Evolutionary conservation across 1,140 invertebrate species (phyloP).

Genomic region (Plodia interpunctella): DNA sequence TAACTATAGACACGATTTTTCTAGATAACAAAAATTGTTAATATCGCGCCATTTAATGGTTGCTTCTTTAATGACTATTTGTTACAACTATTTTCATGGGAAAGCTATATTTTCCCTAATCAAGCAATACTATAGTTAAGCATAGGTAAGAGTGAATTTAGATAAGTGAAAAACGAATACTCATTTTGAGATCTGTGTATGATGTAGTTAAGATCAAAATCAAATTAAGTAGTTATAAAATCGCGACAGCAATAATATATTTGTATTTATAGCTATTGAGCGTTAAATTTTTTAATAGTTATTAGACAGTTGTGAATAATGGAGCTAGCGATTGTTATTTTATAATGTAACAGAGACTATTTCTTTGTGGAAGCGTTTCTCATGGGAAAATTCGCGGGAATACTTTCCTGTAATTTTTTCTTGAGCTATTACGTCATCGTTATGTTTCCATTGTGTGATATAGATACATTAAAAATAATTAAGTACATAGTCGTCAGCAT

Average conservation of each 20-base stretch:
- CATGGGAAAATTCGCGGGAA: constrained; percentile 15
- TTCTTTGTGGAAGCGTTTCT: constrained; percentile 43
- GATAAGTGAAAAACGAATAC: constrained; percentile 68
- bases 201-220: constrained; percentile 62
- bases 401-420: constrained; percentile 21
- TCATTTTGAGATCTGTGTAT: constrained; percentile 72
- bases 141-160: constrained; percentile 54
- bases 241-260: constrained; percentile 76
- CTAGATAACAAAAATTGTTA: constrained; percentile 36
- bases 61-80: constrained; percentile 51
- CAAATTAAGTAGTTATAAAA: constrained; percentile 52
- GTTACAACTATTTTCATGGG: constrained; percentile 57
- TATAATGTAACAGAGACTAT: constrained; percentile 65
- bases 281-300: constrained; percentile 73
- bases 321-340: constrained; percentile 70
- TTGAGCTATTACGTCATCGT: constrained; percentile 32
- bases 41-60: constrained; percentile 62
- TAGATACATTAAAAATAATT: constrained; percentile 63
- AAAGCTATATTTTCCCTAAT: constrained; percentile 62
- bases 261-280: constrained; percentile 75
- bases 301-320: constrained; percentile 71
- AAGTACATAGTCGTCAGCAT: constrained; percentile 73
- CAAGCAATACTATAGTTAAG: constrained; percentile 71
- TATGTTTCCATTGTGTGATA: constrained; percentile 72
- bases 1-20: constrained; percentile 4